Base-by-base conservation (phyloP, 2,797 vertebrate genomes). In the Phoebastria nigripes region DNA sequence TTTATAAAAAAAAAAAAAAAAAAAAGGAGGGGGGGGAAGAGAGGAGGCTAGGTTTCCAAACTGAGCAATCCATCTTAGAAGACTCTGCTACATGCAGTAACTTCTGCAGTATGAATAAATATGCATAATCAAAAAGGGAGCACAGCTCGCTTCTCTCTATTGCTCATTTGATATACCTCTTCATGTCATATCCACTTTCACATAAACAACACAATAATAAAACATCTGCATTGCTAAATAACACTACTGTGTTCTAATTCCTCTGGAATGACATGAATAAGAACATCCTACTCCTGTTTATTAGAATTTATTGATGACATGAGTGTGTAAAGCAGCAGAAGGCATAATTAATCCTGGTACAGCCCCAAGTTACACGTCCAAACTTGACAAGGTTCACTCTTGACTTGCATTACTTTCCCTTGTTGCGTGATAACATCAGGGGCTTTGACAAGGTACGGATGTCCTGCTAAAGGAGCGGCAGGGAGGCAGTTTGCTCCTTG, bases 201-300 rank as follows among this genome's bases (percentile, higher is more conserved):
- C 89, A 97, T 94, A 97, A 98, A 97, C 96, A 97, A 96, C 97
- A 95, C 91, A 97, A 97, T 97, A 97, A 95, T 96, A 96, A 97
- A 98, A 97, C 96, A 97, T 97, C 97, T 98, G 97, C 97, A 95
- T 97, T 98, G 96, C 97, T 97, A 97, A 98, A 96, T 96, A 97
- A 97, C 92, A 96, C 95, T 88, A 92, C 97, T 97, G 93, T 96
- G 96, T 97, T 98, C 97, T 97, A 97, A 98, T 98, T 98, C 96
- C 97, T 97, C 97, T 67, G 74, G 85, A 96, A 97, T 96, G 97
- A 91, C 96, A 96, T 94, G 95, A 97, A 96, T 96, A 97, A 97
- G 97, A 97, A 97, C 94, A 91, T 97, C 94, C 94, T 94, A 94
- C 91, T 97, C 92, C 90, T 97, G 96, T 96, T 98, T 98, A 98